Conservation (phyloP, 2,113 vertebrate species). For the Urocolius indicus region DNA sequence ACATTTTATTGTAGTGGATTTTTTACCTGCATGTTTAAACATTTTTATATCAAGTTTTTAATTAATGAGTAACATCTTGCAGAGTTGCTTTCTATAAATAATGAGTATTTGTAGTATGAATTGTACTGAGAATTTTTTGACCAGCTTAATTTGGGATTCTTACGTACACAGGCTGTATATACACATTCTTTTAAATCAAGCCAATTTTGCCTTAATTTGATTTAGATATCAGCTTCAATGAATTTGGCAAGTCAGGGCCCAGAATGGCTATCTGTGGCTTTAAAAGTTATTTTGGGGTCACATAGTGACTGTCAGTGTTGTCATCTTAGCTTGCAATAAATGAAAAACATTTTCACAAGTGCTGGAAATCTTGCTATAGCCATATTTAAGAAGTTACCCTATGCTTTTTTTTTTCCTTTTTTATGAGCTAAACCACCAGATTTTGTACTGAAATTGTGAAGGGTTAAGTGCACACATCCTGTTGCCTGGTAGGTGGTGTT, state of each 20-base stretch:
- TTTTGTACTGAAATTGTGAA: not conserved
- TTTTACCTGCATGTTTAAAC: not conserved
- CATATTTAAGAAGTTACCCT: not conserved
- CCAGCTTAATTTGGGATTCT: not conserved
- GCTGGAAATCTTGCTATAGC: not conserved
- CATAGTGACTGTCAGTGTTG: not conserved
- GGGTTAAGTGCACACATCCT: rapidly evolving
- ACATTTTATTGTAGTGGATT: not conserved
- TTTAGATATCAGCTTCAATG: not conserved
- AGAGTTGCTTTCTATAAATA: not conserved
- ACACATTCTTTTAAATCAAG: not conserved
- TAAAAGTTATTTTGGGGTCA: not conserved
- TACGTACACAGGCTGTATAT: not conserved
- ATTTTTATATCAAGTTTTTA: not conserved
- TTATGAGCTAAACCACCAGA: not conserved
- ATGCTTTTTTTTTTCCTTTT: not conserved
- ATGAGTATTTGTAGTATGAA: not conserved
- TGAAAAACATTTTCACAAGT: not conserved
- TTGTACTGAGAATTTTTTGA: not conserved
- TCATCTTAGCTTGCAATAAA: not conserved
- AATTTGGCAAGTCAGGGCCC: not conserved
- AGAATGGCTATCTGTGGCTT: not conserved
- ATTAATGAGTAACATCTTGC: not conserved
- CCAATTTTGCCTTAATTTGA: not conserved
- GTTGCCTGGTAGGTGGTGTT: not conserved